These are phyloP conservation scores for Enteromius trimaculatus DNA, from an alignment of 2,797 vertebrate genomes.

Conservation along the genomic window DNA sequence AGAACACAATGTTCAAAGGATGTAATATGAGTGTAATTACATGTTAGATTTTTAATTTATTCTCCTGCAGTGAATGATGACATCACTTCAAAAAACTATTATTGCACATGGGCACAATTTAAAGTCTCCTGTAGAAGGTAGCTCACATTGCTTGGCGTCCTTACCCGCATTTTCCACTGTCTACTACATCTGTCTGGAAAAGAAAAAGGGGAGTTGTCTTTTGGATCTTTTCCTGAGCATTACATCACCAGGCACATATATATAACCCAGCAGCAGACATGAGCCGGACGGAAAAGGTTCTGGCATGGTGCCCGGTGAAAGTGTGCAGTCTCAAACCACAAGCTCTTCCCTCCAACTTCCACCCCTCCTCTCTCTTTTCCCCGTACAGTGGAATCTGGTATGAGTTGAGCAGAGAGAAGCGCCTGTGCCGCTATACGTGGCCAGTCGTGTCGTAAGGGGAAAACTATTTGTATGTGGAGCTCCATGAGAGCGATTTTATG, in stretches of 20 bases:
- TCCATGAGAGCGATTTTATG: background rate
- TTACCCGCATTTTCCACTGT: conserved; percentile 7
- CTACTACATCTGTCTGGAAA: conserved; percentile 15
- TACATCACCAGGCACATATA: conserved; percentile 40
- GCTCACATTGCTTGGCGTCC: background rate
- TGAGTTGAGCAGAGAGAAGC: background rate
- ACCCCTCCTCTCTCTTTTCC: conserved; percentile 9
- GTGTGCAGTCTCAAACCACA: conserved; percentile 1
- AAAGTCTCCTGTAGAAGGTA: background rate
- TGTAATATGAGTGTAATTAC: background rate
- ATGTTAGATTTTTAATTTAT: background rate
- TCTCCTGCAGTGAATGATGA: background rate
- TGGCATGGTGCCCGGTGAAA: conserved; percentile 27
- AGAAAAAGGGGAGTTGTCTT: conserved; percentile 13
- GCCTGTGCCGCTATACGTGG: background rate
- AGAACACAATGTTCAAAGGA: conserved; percentile 1
- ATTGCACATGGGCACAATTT: background rate
- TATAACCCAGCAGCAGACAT: conserved; percentile 35
- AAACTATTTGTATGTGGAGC: background rate
- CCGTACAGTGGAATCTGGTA: background rate
- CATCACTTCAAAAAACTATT: background rate
- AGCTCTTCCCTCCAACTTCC: background rate
- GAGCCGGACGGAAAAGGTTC: conserved; percentile 18
- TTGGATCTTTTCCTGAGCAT: conserved; percentile 24
- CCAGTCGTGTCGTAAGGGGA: background rate